A percentile compares a stretch with the other conserved stretches of the same genome.
Conservation (phyloP, 2,888 invertebrate species). For the Caenorhabditis sp. region DNA sequence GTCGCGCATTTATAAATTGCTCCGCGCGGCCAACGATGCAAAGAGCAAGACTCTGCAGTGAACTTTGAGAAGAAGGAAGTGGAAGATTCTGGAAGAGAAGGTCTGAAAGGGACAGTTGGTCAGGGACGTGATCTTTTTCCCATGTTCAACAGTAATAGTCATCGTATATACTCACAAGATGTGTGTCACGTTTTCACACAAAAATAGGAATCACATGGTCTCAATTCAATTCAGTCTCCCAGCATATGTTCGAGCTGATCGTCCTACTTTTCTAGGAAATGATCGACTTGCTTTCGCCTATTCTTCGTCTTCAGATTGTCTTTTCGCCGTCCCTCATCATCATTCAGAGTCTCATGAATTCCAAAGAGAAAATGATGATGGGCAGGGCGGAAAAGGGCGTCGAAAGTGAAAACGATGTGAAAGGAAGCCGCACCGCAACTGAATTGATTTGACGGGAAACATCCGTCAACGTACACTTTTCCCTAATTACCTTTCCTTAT, state of each 20-base stretch:
- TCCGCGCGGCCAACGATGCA: not conserved
- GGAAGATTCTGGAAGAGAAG: too few relatives aligned
- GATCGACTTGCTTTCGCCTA: not conserved
- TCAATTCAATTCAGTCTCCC: too few relatives aligned
- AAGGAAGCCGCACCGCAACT: constrained; percentile 27
- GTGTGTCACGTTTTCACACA: too few relatives aligned
- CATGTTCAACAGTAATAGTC: too few relatives aligned
- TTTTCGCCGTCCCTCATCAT: not conserved
- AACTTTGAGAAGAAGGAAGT: not conserved
- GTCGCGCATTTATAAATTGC: constrained; percentile 32
- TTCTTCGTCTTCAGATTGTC: constrained; percentile 9
- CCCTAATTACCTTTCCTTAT: constrained; percentile 46
- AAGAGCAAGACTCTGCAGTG: not conserved
- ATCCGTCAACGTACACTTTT: constrained; percentile 40
- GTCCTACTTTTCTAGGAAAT: too few relatives aligned
- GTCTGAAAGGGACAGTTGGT: too few relatives aligned
- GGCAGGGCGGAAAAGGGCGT: constrained; percentile 17
- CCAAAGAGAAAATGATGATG: not conserved
- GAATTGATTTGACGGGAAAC: constrained; percentile 36
- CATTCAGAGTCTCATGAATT: constrained; percentile 40
- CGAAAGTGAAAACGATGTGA: constrained; percentile 35
- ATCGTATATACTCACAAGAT: too few relatives aligned
- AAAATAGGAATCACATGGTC: too few relatives aligned
- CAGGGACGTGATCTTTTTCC: too few relatives aligned
- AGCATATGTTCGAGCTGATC: too few relatives aligned